phyloP scores from a whole-genome alignment of 2,113 vertebrate genomes.

The Symphodus melops region DNA sequence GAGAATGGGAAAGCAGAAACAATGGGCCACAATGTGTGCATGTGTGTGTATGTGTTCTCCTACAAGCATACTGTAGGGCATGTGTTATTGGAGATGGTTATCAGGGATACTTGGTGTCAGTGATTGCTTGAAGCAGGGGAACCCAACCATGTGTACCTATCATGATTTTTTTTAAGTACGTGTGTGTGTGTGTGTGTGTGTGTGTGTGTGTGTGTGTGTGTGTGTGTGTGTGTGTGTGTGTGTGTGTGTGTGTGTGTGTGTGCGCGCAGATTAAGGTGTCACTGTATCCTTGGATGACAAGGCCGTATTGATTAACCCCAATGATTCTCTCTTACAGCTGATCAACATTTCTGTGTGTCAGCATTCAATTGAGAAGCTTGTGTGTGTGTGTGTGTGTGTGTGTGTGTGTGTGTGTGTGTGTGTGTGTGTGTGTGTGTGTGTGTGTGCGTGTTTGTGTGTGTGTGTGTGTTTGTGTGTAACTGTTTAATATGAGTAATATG shows the following conservation, averaged over 20 bases:
- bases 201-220: conserved; percentile 24
- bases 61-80: conserved; percentile 7
- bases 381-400: neutral
- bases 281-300: conserved; percentile 48
- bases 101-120: conserved; percentile 51
- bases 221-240: conserved; percentile 21
- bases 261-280: neutral
- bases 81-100: conserved; percentile 34
- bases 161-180: conserved; percentile 1
- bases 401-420: neutral
- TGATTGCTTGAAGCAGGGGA: neutral
- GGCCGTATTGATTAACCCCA: conserved; percentile 69
- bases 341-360: conserved; percentile 65
- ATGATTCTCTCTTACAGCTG: conserved; percentile 58
- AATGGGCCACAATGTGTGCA: conserved; percentile 41
- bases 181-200: conserved; percentile 33
- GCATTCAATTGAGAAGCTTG: conserved; percentile 14
- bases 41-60: conserved; percentile 32
- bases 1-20: conserved; percentile 38
- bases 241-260: conserved; percentile 34
- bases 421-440: conserved; percentile 26
- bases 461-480: neutral
- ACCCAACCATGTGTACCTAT: conserved; percentile 45
- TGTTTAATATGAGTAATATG: conserved; percentile 20
- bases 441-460: conserved; percentile 22